A percentile compares a stretch with the other conserved stretches of the same genome.
Conservation (phyloP, 2,888 invertebrate genomes). For the Leptogaster cylindrica region DNA sequence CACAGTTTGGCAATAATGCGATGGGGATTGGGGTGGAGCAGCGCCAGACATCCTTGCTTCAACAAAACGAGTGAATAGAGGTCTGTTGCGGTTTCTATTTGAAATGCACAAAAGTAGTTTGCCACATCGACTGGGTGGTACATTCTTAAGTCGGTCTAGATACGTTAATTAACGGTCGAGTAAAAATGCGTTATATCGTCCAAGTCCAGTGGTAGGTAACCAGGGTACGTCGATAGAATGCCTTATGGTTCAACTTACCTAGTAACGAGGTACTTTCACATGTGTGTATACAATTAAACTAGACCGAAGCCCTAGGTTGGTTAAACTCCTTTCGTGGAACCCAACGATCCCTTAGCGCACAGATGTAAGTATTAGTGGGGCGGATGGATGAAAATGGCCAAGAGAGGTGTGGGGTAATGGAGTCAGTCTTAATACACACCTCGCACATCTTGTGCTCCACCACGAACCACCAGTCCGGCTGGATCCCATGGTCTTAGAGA, state of each 20-base stretch:
- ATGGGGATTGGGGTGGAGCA: no score
- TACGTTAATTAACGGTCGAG: constrained; percentile 41
- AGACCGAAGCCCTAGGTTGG: constrained; percentile 44
- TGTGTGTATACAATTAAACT: constrained; percentile 44
- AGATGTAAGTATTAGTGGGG: constrained; percentile 26
- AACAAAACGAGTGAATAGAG: no score
- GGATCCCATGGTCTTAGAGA: constrained; percentile 42
- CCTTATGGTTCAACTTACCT: constrained; percentile 1
- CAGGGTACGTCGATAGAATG: constrained; percentile 26
- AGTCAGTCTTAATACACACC: constrained; percentile 43
- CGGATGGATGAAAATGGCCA: background rate
- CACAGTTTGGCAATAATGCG: no score
- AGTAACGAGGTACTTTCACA: constrained; percentile 20
- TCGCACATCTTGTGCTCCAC: constrained; percentile 42
- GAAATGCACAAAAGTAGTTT: no score
- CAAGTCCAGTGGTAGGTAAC: constrained; percentile 22
- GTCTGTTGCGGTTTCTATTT: no score
- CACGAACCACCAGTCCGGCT: constrained; percentile 21
- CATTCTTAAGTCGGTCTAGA: no score
- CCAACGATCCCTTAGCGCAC: constrained; percentile 42
- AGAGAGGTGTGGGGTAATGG: constrained; percentile 3
- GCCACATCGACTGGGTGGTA: no score
- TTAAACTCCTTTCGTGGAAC: constrained; percentile 46
- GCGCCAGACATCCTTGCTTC: no score
- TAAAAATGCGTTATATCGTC: constrained; percentile 41